phyloP scores from a whole-genome alignment of 2,797 vertebrate species.

The Psittacula derbiana region DNA sequence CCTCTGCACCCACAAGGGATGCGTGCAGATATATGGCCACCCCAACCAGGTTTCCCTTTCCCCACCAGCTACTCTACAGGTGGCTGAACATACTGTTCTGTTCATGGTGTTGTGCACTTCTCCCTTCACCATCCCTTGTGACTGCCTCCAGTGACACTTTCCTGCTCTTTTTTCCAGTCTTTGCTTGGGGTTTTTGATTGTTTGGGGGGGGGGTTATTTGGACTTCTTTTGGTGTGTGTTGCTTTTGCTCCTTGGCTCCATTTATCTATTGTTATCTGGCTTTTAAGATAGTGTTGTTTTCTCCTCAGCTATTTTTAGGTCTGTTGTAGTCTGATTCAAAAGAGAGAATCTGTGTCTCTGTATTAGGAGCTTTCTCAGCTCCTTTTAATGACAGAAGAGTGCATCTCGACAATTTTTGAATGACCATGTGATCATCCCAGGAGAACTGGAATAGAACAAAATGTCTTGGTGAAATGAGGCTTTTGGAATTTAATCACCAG shows the following conservation, averaged over 20 bases:
- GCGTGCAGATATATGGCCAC: not conserved
- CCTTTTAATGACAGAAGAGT: slow-evolving; percentile 64
- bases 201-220: not conserved
- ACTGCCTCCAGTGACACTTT: not conserved
- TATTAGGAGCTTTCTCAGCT: slow-evolving; percentile 65
- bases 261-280: slow-evolving; percentile 66
- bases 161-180: not conserved
- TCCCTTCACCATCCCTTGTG: not conserved
- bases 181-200: not conserved
- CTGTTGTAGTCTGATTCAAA: slow-evolving; percentile 62
- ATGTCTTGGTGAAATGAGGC: slow-evolving; percentile 64
- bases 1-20: not conserved
- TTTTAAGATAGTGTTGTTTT: slow-evolving; percentile 59
- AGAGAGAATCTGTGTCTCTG: slow-evolving; percentile 60
- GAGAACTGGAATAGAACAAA: slow-evolving; percentile 72
- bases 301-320: slow-evolving; percentile 71
- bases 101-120: not conserved
- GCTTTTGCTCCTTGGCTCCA: not conserved
- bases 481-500: slow-evolving; percentile 38
- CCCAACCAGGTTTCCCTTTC: not conserved
- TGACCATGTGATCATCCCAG: slow-evolving; percentile 69
- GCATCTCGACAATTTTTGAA: slow-evolving; percentile 70
- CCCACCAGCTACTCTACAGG: not conserved
- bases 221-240: not conserved
- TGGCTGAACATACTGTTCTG: slow-evolving; percentile 14